Base-by-base conservation (phyloP, 2,797 vertebrate genomes). In the Pipistrellus kuhlii region DNA sequence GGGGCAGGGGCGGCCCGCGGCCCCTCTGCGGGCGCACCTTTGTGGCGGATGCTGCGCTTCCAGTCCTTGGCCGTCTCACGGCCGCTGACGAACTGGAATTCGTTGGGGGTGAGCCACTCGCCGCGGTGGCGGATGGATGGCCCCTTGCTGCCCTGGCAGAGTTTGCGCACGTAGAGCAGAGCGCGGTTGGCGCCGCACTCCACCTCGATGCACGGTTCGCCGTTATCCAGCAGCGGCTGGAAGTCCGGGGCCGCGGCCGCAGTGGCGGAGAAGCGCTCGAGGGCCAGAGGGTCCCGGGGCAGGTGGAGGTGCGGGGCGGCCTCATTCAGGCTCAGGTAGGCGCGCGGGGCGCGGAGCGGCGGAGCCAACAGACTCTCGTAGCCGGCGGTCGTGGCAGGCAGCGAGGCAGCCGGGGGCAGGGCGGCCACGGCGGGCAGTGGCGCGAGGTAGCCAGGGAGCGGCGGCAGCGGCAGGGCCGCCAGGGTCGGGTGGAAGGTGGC, bases 11-110 rank as follows among this genome's bases (percentile, higher is more conserved):
- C 55, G 6, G 82, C 93, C 66, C 10, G 77, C 32, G 59, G 32
- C 82, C 91, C 82, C 46, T 2, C 55, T 46, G 66, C n/a, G 93
- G 81, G 95, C 98, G 98, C 98, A 99, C 99, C 99, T 99, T 99
- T 99, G 98, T 99, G 99, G 97, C 99, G 98, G 97, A 99, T 99
- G 98, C 99, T 99, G 97, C 99, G 98, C 96, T 99, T 99, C 99
- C 99, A 99, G 97, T 99, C 99, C 98, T 99, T 99, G 97, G 99
- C 99, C 15, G 99, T 99, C 98, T 99, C 99, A 48, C 99, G 98
- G 98, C 99, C 99, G 98, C 99, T 99, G 97, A 99, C 99, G 96
- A 99, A 99, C 98, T 99, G 99, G 98, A 99, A 99, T 98, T 99
- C 99, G 97, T 99, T 99, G 89, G 99, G 99, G 93, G 99, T 99